Base-by-base conservation (phyloP, 2,113 vertebrate genomes). In the Murina feae region DNA sequence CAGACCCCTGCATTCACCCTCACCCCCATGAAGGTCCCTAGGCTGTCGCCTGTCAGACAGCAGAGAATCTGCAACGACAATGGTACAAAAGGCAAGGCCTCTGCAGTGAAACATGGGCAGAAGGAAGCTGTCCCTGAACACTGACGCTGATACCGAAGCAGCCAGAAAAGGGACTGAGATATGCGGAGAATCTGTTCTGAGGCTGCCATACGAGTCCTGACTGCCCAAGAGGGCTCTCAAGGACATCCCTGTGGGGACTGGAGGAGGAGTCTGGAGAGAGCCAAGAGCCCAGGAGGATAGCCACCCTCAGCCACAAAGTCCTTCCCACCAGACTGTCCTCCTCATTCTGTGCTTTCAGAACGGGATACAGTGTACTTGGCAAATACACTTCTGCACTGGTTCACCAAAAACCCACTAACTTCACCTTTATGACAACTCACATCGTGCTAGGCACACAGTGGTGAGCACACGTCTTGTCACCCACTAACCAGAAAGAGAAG, bases 161-260 rank as follows among this genome's bases (percentile, higher is more conserved):
- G 68, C 39, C 51, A 9, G 32, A 23, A 30, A 13, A 23, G 1
- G 39, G 20, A 1, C 11, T 9, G 63, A n/a, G 16, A 9, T 25
- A 9, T 39, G 5, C 10, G 2, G 37, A 23, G 8, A n/a, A 30
- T 6, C 32, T n/a, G 4, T 3, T 8, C 53, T 23, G 42, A 86
- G 49, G 39, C 32, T 2, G 4, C 1, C 1, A 6, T 0, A 0
- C 1, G 0, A 1, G 7, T 42, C 20, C 4, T 21, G 21, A 6
- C 28, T 8, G 3, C 23, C 66, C 35, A 11, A 17, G 32, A 6
- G 32, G 65, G n/a, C 65, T 68, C 17, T 18, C 16, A 8, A 35
- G 4, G 44, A 30, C 6, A 1, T 55, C 76, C 20, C n/a, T 20
- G 0, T 20, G 23, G 30, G 49, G 12, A n/a, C 12, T 0, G 49